phyloP scores from a whole-genome alignment of 2,797 vertebrate genomes.

The Anomalospiza imberbis region DNA sequence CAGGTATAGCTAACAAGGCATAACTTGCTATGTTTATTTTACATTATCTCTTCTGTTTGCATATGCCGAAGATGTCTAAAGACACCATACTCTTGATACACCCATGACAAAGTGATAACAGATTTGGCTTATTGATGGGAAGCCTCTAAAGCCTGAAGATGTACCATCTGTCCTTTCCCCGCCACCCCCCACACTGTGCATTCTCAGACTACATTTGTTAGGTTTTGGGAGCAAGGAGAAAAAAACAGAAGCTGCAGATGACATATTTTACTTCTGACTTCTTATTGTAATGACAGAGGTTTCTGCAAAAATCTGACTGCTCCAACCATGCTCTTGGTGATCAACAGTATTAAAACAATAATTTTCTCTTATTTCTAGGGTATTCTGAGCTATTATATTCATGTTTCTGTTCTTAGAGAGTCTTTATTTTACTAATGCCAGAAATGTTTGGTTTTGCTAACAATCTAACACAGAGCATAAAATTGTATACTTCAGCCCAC shows the following conservation, averaged over 20 bases:
- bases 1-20: background rate
- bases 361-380: background rate
- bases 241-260: rapidly evolving
- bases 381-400: background rate
- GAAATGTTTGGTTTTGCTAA: background rate
- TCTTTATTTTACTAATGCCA: background rate
- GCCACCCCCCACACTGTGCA: background rate
- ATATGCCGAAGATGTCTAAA: background rate
- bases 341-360: background rate
- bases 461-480: background rate
- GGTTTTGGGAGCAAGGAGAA: background rate
- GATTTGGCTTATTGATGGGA: background rate
- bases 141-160: background rate
- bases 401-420: background rate
- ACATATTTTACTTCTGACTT: background rate
- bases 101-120: background rate
- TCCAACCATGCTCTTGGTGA: background rate
- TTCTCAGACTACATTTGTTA: background rate
- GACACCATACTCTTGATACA: rapidly evolving
- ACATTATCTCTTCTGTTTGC: background rate
- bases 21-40: background rate
- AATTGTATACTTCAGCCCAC: background rate
- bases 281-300: background rate
- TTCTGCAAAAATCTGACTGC: background rate
- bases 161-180: background rate